phyloP scores from a whole-genome alignment of 1,140 invertebrate species.

The Aporrectodea caliginosa region DNA sequence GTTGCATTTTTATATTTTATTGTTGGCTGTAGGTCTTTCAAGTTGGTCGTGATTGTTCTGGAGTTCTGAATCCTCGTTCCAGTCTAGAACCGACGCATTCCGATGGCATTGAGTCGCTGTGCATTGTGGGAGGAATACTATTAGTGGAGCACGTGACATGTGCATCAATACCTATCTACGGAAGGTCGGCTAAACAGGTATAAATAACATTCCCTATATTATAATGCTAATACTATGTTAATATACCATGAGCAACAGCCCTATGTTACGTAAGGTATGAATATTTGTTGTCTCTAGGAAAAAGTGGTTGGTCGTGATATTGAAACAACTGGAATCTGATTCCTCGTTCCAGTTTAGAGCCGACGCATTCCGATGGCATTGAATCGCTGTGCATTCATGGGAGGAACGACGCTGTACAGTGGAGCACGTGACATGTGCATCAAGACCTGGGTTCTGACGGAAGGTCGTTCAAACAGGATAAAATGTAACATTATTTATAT shows the following conservation, averaged over 20 bases:
- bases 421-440: constrained; percentile 60
- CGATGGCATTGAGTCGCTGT: constrained; percentile 79
- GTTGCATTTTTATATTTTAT: no score
- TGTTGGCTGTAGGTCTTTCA: constrained; percentile 63
- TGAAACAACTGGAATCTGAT: no score
- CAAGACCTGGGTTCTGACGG: background rate
- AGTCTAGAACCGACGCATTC: constrained; percentile 83
- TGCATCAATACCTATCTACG: no score
- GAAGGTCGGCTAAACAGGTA: no score
- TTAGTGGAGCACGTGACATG: constrained; percentile 83
- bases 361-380: constrained; percentile 87
- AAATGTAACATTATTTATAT: no score
- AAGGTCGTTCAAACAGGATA: no score
- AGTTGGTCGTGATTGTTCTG: constrained; percentile 60
- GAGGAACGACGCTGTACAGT: constrained; percentile 71
- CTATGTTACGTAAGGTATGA: no score
- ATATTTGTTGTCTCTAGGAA: no score
- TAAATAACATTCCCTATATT: no score
- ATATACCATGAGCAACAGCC: no score
- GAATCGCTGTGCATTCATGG: constrained; percentile 70
- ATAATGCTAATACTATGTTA: no score
- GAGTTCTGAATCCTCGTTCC: constrained; percentile 63
- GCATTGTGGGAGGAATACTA: constrained; percentile 64
- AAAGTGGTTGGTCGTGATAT: no score
- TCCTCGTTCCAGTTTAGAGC: constrained; percentile 70